Evolutionary conservation across 2,888 invertebrate genomes (phyloP).

Genomic region (Harpalus rufipes): DNA sequence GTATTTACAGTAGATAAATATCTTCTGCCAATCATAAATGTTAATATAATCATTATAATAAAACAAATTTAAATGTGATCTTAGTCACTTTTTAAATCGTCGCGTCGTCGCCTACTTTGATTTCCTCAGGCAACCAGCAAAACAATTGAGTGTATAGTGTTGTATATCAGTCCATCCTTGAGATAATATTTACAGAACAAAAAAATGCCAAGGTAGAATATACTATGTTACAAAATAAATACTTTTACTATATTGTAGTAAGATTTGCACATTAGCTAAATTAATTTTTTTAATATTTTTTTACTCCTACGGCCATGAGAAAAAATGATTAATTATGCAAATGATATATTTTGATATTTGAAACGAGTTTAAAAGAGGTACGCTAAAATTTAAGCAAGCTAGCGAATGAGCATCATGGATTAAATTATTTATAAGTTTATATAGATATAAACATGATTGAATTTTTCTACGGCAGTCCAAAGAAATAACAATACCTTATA

Average conservation of each 20-base stretch:
- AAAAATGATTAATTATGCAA: too few relatives aligned
- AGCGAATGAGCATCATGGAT: too few relatives aligned
- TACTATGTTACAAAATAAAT: conserved; percentile 22
- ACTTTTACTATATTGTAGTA: conserved; percentile 29
- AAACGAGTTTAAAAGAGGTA: too few relatives aligned
- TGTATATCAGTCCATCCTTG: background rate
- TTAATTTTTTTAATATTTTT: background rate
- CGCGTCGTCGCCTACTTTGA: background rate
- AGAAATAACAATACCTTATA: too few relatives aligned
- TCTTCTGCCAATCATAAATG: conserved; percentile 15
- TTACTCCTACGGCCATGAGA: background rate
- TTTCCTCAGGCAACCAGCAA: background rate
- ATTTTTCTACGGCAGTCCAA: too few relatives aligned
- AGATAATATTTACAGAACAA: conserved; percentile 4
- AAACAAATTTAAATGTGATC: conserved; percentile 4
- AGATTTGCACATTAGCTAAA: background rate
- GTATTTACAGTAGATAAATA: background rate
- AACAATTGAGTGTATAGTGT: background rate
- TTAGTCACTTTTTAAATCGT: background rate
- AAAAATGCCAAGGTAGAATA: background rate
- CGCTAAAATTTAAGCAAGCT: too few relatives aligned
- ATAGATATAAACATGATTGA: too few relatives aligned
- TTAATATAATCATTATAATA: conserved; percentile 23
- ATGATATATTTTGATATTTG: too few relatives aligned
- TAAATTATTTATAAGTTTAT: too few relatives aligned